Base-by-base conservation (phyloP, 2,113 vertebrate species). In the Heteronetta atricapilla region DNA sequence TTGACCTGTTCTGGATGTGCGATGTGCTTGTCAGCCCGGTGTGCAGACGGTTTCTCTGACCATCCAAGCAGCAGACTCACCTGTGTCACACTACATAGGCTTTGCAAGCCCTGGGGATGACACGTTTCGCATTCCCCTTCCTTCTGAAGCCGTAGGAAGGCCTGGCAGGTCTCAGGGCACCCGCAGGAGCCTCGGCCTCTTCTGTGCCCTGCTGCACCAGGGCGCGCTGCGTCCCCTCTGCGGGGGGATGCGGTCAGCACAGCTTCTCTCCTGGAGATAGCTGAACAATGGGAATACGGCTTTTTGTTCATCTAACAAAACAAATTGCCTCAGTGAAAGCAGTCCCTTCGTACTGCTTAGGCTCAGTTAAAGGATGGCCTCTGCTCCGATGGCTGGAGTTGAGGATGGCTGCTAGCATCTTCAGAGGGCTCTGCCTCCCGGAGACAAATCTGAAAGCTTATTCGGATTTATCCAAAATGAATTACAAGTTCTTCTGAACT, bases 311-410 rank as follows among this genome's bases (percentile, higher is more conserved):
- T 38, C 29, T 44, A 52, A 38, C 36, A 38, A 38, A 38, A 38
- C 36, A 38, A n/a, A n/a, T n/a, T n/a, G n/a, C 36, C 9, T 38
- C 36, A 9, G 36, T 23, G 50, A 25, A 48, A 34, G 50, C 13
- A 2, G 1, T 21, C 29, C 1, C 26, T 34, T 36, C 8, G 25
- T 53, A 20, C 62, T 11, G 22, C 26, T 50, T 7, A 21, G 53
- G 33, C 18, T 20, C 21, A 11, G 36, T 34, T 59, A n/a, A 58
- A 36, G 31, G 25, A 18, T 2, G 33, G 13, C 10, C 9, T 3
- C 26, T 6, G 36, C 36, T 11, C 52, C 17, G 15, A 5, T 13
- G 8, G 4, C 31, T 2, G 2, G 18, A n/a, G n/a, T n/a, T n/a
- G n/a, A n/a, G n/a, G n/a, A n/a, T n/a, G n/a, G n/a, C n/a, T 34